phyloP scores from a whole-genome alignment of 1,140 invertebrate genomes.

The Brachionus calyciflorus region DNA sequence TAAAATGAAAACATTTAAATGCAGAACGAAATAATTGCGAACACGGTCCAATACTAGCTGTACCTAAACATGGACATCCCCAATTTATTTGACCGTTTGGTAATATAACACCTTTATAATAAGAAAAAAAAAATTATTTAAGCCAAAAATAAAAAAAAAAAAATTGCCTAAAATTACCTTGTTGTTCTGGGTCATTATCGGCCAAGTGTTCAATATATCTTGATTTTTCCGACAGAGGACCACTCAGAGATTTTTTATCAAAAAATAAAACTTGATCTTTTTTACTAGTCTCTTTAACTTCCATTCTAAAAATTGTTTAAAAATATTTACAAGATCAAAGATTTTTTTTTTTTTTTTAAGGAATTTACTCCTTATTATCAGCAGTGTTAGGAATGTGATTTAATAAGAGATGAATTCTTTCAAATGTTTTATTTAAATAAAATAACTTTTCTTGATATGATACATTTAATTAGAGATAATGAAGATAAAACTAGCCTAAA shows the following conservation, averaged over 20 bases:
- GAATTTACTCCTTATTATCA: slow-evolving; percentile 42
- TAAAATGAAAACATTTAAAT: slow-evolving; percentile 90
- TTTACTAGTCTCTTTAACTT: neutral
- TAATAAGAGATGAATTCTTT: too few species aligned
- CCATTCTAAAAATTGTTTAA: slow-evolving; percentile 2
- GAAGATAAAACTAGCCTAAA: too few species aligned
- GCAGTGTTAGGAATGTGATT: too few species aligned
- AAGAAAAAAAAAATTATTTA: slow-evolving; percentile 59
- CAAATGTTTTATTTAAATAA: too few species aligned
- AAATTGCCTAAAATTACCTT: neutral
- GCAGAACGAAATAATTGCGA: slow-evolving; percentile 85
- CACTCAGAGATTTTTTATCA: neutral
- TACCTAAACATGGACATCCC: slow-evolving; percentile 91
- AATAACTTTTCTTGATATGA: too few species aligned
- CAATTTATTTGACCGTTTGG: slow-evolving; percentile 89
- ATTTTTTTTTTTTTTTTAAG: too few species aligned
- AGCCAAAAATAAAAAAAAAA: slow-evolving; percentile 50
- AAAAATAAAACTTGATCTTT: slow-evolving; percentile 43
- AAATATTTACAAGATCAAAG: too few species aligned
- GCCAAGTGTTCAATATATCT: slow-evolving; percentile 31
- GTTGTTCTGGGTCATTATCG: slow-evolving; percentile 43
- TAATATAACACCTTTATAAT: slow-evolving; percentile 68
- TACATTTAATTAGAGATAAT: too few species aligned
- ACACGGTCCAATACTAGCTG: slow-evolving; percentile 91
- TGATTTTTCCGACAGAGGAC: slow-evolving; percentile 17